phyloP scores from a whole-genome alignment of 64 coral and sea anemone genomes.

The Exaiptasia diaphana region DNA sequence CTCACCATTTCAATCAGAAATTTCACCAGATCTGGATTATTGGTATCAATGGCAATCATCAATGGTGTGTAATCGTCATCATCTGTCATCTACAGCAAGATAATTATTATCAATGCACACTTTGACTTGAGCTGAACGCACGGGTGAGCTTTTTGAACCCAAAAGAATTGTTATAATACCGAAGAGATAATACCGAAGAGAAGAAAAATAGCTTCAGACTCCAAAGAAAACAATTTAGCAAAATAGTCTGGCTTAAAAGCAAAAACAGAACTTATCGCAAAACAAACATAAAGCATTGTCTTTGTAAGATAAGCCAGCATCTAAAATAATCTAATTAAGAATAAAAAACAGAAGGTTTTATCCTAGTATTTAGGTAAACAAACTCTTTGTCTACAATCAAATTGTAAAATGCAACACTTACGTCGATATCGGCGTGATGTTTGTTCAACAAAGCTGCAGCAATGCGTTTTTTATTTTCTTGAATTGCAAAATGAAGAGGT shows the following conservation, averaged over 20 bases:
- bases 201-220: not conserved
- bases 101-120: too few species aligned
- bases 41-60: conserved; percentile 31
- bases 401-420: not conserved
- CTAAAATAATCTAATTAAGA: too few species aligned
- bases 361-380: too few species aligned
- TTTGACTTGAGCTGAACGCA: too few species aligned
- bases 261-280: not conserved
- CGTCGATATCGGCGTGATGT: conserved; percentile 41
- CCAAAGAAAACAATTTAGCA: not conserved
- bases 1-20: conserved; percentile 51
- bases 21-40: conserved; percentile 10
- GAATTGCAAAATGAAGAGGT: conserved; percentile 41
- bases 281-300: too few species aligned
- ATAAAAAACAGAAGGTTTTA: too few species aligned
- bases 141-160: too few species aligned
- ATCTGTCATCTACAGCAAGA: conserved; percentile 19
- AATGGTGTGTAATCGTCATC: conserved; percentile 48
- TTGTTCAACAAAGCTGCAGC: conserved; percentile 10
- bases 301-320: too few species aligned
- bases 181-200: not conserved
- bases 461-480: not conserved
- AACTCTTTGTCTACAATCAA: too few species aligned
- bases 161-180: not conserved
- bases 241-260: not conserved